Conservation (phyloP, 2,888 invertebrate species). For the Heteromyza rotundicornis region DNA sequence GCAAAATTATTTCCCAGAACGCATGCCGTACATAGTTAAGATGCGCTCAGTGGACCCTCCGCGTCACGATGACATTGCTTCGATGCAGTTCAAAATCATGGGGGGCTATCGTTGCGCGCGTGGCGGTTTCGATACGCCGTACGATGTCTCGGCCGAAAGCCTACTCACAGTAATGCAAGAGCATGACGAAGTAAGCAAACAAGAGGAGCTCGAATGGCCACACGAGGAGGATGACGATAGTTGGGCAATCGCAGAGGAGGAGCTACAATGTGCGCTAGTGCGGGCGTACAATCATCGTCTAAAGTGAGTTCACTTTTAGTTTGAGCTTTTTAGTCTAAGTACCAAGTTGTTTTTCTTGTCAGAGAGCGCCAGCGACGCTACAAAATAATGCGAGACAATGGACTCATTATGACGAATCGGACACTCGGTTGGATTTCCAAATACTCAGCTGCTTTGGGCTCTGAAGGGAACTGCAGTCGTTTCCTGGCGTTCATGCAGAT, state of each 20-base stretch:
- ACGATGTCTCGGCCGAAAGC: slow-evolving; percentile 81
- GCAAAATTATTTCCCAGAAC: slow-evolving; percentile 65
- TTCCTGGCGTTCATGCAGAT: slow-evolving; percentile 79
- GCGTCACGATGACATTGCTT: slow-evolving; percentile 65
- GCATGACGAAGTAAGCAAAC: background rate
- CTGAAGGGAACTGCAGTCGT: slow-evolving; percentile 61
- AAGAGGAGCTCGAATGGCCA: slow-evolving; percentile 49
- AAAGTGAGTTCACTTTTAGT: slow-evolving; percentile 47
- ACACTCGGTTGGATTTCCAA: slow-evolving; percentile 73
- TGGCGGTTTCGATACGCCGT: slow-evolving; percentile 85
- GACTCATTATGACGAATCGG: slow-evolving; percentile 77
- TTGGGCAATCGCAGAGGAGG: slow-evolving; percentile 60
- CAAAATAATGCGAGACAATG: slow-evolving; percentile 77
- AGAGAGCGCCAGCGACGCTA: slow-evolving; percentile 76
- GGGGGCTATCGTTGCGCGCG: slow-evolving; percentile 86
- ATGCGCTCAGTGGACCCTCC: slow-evolving; percentile 77
- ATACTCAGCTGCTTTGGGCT: slow-evolving; percentile 70
- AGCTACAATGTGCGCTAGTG: slow-evolving; percentile 74
- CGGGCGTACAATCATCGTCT: slow-evolving; percentile 79
- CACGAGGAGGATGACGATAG: slow-evolving; percentile 34
- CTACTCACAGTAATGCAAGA: slow-evolving; percentile 63
- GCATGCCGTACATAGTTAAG: slow-evolving; percentile 71
- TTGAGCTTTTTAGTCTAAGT: slow-evolving; percentile 3
- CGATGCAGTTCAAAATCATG: slow-evolving; percentile 68
- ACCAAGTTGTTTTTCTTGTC: slow-evolving; percentile 12